A percentile compares a stretch with the other conserved stretches of the same genome.
phyloP scores from a whole-genome alignment of 2,797 vertebrate species.

The Cetoscarus ocellatus region DNA sequence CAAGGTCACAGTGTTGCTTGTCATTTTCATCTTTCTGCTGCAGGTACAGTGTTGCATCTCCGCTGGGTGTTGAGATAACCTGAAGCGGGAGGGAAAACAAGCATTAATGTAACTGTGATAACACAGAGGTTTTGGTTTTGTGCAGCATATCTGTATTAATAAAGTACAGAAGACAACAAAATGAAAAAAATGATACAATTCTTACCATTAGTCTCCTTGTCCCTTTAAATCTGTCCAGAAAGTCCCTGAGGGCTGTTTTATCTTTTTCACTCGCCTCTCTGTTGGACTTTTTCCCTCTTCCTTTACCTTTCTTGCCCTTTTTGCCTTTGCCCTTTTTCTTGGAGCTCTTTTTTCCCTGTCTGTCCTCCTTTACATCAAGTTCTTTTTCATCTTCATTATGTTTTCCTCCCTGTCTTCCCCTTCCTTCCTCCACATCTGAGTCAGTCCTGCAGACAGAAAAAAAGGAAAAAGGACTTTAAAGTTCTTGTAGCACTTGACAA shows the following conservation, averaged over 20 bases:
- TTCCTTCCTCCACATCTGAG: constrained; percentile 32
- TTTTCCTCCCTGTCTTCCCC: constrained; percentile 23
- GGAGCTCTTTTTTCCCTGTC: constrained; percentile 49
- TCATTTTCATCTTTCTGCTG: constrained; percentile 82
- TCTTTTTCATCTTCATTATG: constrained; percentile 46
- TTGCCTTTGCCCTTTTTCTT: constrained; percentile 84
- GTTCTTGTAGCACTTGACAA: constrained; percentile 4
- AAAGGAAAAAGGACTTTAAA: constrained; percentile 20
- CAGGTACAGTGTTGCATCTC: constrained; percentile 71
- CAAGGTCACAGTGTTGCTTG: constrained; percentile 77
- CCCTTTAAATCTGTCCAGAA: constrained; percentile 78
- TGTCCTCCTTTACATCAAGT: constrained; percentile 43
- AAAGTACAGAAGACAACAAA: no score
- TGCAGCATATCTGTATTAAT: no score
- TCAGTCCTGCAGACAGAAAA: constrained; percentile 43
- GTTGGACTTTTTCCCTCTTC: constrained; percentile 78
- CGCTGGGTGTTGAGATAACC: constrained; percentile 84
- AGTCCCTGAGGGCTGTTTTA: constrained; percentile 69
- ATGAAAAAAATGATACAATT: neutral
- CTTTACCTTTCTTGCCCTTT: constrained; percentile 81
- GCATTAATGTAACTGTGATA: constrained; percentile 1
- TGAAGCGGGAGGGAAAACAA: constrained; percentile 34
- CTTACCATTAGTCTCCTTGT: constrained; percentile 84
- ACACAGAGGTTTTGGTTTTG: no score
- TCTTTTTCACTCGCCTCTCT: constrained; percentile 75